phyloP scores from a whole-genome alignment of 2,113 vertebrate genomes.

The Cichladusa arquata region DNA sequence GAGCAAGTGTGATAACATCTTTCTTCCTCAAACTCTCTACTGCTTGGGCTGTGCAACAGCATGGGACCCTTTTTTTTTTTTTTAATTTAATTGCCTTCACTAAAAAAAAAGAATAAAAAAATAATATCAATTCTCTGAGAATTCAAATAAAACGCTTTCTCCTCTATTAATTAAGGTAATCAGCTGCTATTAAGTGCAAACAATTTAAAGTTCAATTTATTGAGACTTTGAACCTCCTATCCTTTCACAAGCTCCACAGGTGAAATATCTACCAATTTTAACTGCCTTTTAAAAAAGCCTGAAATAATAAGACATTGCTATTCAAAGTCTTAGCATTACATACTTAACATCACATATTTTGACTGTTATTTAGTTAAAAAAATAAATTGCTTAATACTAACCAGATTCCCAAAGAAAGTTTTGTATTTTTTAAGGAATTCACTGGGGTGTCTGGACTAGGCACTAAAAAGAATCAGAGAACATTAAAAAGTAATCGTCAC shows the following conservation, averaged over 20 bases:
- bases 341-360: neutral
- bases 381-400: neutral
- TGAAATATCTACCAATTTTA: neutral
- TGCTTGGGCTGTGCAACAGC: neutral
- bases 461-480: neutral
- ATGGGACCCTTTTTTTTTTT: neutral
- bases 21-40: neutral
- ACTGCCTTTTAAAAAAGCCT: neutral
- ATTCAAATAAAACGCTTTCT: neutral
- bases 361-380: neutral
- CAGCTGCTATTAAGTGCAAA: neutral
- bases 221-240: conserved; percentile 13
- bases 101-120: neutral
- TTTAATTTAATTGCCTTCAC: neutral
- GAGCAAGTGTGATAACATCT: neutral
- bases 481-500: neutral
- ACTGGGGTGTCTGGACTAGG: neutral
- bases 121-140: neutral
- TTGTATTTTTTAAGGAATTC: neutral
- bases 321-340: neutral
- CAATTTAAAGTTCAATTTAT: conserved; percentile 37
- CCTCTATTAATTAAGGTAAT: neutral
- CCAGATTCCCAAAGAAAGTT: neutral
- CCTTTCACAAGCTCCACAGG: neutral
- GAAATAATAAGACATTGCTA: neutral